Evolutionary conservation across 1,140 invertebrate genomes (phyloP).

Genomic region (Berghia stephanieae): DNA sequence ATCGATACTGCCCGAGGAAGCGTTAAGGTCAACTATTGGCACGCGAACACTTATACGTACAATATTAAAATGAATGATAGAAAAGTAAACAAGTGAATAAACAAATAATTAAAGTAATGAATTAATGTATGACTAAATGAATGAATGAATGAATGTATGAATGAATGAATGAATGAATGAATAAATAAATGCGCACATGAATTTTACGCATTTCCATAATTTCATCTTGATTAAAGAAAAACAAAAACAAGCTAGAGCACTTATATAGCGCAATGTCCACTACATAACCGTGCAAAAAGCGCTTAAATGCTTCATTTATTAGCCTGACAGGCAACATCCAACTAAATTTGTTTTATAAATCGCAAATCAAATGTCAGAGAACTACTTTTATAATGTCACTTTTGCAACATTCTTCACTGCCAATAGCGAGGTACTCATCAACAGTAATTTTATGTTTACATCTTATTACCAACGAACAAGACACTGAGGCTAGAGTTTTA

Average conservation of each 20-base stretch:
- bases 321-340: background rate
- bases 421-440: too few species aligned
- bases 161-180: slow-evolving; percentile 8
- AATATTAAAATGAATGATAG: too few species aligned
- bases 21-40: background rate
- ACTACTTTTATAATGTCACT: too few species aligned
- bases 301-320: background rate
- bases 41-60: background rate
- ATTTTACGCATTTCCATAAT: too few species aligned
- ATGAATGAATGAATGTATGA: background rate
- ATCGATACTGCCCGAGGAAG: slow-evolving; percentile 44
- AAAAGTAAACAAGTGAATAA: too few species aligned
- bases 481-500: too few species aligned
- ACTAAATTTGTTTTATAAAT: background rate
- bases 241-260: background rate
- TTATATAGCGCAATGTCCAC: too few species aligned
- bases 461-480: too few species aligned
- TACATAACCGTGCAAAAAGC: background rate
- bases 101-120: background rate
- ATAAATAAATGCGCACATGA: background rate
- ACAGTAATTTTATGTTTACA: too few species aligned
- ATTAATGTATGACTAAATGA: background rate
- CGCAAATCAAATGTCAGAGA: background rate
- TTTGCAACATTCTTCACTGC: too few species aligned
- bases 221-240: background rate